A percentile compares a stretch with the other conserved stretches of the same genome.
Evolutionary conservation across 2,888 invertebrate genomes (phyloP).

Genomic region (Iselma pallidipennis): DNA sequence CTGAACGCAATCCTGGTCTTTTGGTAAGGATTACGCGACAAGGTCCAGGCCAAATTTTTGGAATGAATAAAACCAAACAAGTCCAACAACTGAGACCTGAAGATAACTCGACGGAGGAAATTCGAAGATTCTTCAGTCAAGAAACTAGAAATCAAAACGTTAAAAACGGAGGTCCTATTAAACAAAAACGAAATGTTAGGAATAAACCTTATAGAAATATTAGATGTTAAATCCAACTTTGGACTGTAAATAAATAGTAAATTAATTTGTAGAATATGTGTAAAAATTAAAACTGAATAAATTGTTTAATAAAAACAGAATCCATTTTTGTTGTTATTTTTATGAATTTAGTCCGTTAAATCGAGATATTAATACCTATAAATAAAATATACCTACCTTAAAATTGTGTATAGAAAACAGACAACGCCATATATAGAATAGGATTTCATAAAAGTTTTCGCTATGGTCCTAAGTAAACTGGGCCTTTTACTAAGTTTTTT

Average conservation of each 20-base stretch:
- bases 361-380: background rate
- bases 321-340: too few species aligned
- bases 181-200: background rate
- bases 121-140: background rate
- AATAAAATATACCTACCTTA: slow-evolving; percentile 59
- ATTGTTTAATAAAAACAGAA: too few species aligned
- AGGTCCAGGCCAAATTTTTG: background rate
- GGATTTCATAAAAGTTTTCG: slow-evolving; percentile 64
- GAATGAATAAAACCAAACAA: background rate
- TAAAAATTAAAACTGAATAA: too few species aligned
- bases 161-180: too few species aligned
- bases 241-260: too few species aligned
- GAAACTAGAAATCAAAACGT: background rate
- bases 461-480: slow-evolving; percentile 63
- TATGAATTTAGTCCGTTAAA: background rate
- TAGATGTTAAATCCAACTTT: too few species aligned
- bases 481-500: slow-evolving; percentile 60
- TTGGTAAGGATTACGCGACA: background rate
- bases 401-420: slow-evolving; percentile 61
- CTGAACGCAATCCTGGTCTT: background rate
- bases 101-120: background rate
- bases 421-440: slow-evolving; percentile 65
- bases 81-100: background rate
- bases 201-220: background rate
- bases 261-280: too few species aligned